Evolutionary conservation across 2,113 vertebrate genomes (phyloP), one percentile per base, ranked within the genome.

Genomic region (Hypocryptadius cinnamomeus): DNA sequence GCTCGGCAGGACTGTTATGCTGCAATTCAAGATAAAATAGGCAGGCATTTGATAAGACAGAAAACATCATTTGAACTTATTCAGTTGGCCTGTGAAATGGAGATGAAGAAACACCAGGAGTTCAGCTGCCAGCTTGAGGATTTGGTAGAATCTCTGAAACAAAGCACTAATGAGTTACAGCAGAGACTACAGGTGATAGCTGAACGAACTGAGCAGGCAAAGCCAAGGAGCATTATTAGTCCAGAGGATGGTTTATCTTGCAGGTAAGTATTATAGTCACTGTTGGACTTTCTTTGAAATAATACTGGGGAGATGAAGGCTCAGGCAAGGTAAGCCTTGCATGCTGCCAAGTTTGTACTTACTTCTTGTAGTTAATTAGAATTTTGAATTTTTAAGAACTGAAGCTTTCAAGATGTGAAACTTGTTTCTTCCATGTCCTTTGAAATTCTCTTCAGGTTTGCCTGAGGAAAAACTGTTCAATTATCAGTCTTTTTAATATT

Each of bases 1-100:
- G 98, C 98, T 93, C 97, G 95, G 20, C 98, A 98, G 93, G 97
- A 98, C 33, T 97, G 89, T 89, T 98, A 97, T 54, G 97, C 98
- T 54, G 97, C 97, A 72, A 97, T 96, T 82, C 99, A 99, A 97
- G 96, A 98, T 77, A 97, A 98, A 90, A 97, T 99, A 76, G 97
- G 97, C 35, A 97, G 97, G 92, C 98, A 98, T 88, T 95, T 99
- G 39, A 96, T 99, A 76, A 98, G 97, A 56, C 99, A 99, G 93
- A 99, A 98, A 89, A 98, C 98, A 10, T 98, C 98, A 13, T 98
- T 99, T 94, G 99, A 99, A 40, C 95, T 99, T 89, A 84, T 99
- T 54, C 98, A 97, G 51, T 90, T 99, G 78, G 97, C 97, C 47
- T 99, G 96, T 95, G 98, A 99, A 95, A 95, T 98, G 83, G 99